A percentile compares a stretch with the other conserved stretches of the same genome.
phyloP scores from a whole-genome alignment of 2,113 vertebrate species.

The Propithecus coquereli region DNA sequence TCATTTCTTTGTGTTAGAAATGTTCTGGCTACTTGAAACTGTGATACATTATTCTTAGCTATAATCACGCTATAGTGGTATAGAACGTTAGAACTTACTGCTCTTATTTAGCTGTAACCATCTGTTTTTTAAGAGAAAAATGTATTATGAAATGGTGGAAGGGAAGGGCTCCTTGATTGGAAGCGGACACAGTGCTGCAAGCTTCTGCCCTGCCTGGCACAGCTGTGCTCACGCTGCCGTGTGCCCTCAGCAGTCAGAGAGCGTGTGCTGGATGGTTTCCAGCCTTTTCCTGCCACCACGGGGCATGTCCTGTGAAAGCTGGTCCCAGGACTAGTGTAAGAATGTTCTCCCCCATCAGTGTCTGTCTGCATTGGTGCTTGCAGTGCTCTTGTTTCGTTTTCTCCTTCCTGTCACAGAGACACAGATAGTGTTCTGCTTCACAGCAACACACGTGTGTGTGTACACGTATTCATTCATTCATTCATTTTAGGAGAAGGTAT shows the following conservation, averaged over 20 bases:
- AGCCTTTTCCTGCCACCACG: background rate
- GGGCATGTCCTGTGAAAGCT: background rate
- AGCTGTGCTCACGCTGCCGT: background rate
- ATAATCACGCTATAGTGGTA: background rate
- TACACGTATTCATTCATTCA: too few relatives aligned
- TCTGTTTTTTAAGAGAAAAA: background rate
- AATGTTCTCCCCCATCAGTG: background rate
- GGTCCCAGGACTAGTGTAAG: background rate
- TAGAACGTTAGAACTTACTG: background rate
- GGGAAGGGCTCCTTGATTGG: background rate
- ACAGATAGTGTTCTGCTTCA: background rate
- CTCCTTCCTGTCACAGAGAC: background rate
- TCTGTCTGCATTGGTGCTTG: background rate
- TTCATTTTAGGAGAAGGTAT: background rate
- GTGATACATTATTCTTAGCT: background rate
- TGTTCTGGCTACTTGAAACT: background rate
- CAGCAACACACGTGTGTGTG: background rate
- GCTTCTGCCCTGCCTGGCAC: too few relatives aligned
- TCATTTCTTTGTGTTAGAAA: background rate
- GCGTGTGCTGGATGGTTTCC: accelerated
- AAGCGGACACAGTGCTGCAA: background rate
- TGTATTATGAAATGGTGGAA: background rate
- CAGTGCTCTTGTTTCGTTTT: background rate
- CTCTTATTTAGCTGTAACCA: background rate
- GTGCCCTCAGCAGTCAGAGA: background rate